Base-by-base conservation (phyloP, 2,113 vertebrate genomes). In the Nipponia nippon region DNA sequence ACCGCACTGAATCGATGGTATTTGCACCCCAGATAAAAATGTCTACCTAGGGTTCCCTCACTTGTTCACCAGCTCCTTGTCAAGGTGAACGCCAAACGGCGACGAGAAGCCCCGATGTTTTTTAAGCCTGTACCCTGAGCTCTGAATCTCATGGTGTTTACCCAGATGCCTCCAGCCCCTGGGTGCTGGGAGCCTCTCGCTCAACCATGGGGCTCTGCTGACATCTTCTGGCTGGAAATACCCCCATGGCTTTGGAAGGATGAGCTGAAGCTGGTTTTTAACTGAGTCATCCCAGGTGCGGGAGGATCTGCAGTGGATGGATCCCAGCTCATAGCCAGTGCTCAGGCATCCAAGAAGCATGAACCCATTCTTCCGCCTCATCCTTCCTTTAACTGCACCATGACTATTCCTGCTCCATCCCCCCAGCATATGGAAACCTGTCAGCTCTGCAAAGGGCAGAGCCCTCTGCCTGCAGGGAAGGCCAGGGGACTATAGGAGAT, bases 101-200 rank as follows among this genome's bases (percentile, higher is more conserved):
- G 27, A 40, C 5, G 49, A 84, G 61, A 34, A 53, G 4, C 11
- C 16, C 18, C 0, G 0, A 3, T 4, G 6, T 2, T 14, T 3
- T 13, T 9, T 19, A 6, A 42, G 49, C 27, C 26, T 23, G 16
- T 59, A n/a, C 46, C 23, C 40, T n/a, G 38, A 16, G 15, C 36
- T 52, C 22, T 16, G 36, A 7, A 8, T 8, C 11, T 55, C 36
- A 8, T 4, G 40, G 7, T 7, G 1, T 52, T 13, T 11, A 13
- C 18, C 16, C 40, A 7, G 15, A 15, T 16, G 3, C 47, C 52
- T 26, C 61, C 66, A 34, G 6, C 30, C 15, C 30, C 52, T 15
- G 52, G 23, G 13, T 29, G 12, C 55, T 12, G 16, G 21, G 20
- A 77, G 9, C 25, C 5, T 75, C 55, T 4, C 0, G 2, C 16